Evolutionary conservation across 2,888 invertebrate species (phyloP).

Genomic region (Barypeithes pellucidus): DNA sequence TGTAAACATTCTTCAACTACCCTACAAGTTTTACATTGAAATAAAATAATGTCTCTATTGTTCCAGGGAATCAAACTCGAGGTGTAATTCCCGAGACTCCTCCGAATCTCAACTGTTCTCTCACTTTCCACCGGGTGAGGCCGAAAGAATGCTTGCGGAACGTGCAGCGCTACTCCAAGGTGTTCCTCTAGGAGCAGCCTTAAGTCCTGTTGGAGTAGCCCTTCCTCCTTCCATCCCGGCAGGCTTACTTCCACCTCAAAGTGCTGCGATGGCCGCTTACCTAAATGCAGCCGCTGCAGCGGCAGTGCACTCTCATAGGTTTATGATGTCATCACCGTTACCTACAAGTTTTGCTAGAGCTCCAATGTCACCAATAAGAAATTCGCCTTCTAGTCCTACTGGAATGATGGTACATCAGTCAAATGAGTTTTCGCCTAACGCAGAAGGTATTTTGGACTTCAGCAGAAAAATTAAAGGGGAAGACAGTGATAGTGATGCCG

Average conservation of each 20-base stretch:
- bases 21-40: background rate
- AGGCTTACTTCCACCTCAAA: conserved; percentile 83
- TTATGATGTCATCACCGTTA: conserved; percentile 79
- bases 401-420: conserved; percentile 63
- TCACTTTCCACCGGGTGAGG: conserved; percentile 83
- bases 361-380: conserved; percentile 80
- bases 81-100: conserved; percentile 88
- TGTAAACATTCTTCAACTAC: too few species aligned
- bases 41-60: conserved; percentile 66
- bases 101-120: conserved; percentile 76
- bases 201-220: conserved; percentile 80
- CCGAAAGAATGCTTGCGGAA: conserved; percentile 79
- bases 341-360: conserved; percentile 70
- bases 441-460: conserved; percentile 83
- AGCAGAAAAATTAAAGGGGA: conserved; percentile 76
- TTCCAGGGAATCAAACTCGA: conserved; percentile 85
- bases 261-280: conserved; percentile 88
- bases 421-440: conserved; percentile 72
- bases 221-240: conserved; percentile 80
- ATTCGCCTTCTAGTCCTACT: conserved; percentile 78
- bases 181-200: conserved; percentile 74
- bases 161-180: conserved; percentile 71
- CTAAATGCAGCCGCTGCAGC: conserved; percentile 79
- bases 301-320: conserved; percentile 81
- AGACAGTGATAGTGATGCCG: conserved; percentile 78